These are phyloP conservation scores for Ceratothoa steindachneri DNA, from an alignment of 2,888 invertebrate species.

Conservation along the genomic window DNA sequence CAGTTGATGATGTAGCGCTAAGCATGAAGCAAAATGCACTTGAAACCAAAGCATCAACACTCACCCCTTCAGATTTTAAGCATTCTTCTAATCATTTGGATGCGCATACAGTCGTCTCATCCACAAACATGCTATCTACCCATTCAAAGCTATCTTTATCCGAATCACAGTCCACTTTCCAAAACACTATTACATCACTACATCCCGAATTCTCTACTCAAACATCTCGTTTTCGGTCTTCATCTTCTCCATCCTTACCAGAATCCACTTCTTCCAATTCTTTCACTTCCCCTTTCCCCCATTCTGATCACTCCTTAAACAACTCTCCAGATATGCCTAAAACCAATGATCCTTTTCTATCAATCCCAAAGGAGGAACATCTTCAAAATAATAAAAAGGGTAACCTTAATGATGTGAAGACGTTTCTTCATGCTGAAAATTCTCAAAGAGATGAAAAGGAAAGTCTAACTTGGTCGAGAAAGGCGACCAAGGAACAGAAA, in stretches of 20 bases:
- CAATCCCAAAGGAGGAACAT: neutral
- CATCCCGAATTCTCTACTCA: neutral
- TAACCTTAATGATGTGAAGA: no score
- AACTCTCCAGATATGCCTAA: neutral
- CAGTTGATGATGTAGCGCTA: slow-evolving; percentile 3
- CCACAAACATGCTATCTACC: neutral
- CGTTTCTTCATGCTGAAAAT: no score
- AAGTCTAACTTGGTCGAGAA: no score
- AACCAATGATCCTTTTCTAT: neutral
- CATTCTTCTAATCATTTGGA: neutral
- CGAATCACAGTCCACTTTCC: neutral
- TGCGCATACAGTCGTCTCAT: neutral
- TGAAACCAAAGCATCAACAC: slow-evolving; percentile 1
- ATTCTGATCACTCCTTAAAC: neutral
- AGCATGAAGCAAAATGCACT: slow-evolving; percentile 23
- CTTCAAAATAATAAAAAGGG: neutral
- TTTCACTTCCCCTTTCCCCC: neutral
- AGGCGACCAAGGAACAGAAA: no score
- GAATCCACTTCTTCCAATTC: neutral
- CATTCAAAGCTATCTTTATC: neutral
- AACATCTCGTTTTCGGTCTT: neutral
- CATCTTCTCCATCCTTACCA: neutral
- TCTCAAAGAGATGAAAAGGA: no score
- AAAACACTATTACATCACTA: neutral
- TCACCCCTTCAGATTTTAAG: neutral